Base-by-base conservation (phyloP, 2,888 invertebrate species). In the Diarsia rubi region DNA sequence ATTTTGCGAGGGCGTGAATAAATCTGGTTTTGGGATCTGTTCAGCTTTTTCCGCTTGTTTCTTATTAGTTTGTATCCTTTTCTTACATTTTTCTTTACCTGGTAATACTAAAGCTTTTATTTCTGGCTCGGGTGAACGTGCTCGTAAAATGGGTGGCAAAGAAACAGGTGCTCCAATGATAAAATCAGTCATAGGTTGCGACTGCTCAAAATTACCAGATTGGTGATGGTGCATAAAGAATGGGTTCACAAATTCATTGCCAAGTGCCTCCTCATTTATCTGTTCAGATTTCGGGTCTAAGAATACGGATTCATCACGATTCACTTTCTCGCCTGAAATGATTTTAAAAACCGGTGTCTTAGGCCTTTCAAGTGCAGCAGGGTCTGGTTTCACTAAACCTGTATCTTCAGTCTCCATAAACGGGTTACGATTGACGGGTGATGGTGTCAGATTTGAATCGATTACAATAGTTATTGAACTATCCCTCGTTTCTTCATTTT, bases 151-250 rank as follows among this genome's bases (percentile, higher is more conserved):
- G 11, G 95, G 95, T 37, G 96, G 95, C 24, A 96, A 90, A 54
- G 96, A 96, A 52, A 97, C 97, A n/a, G 97, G 96, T 62, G 96
- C 97, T 59, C 97, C 97, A 77, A 97, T 97, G 49, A 95, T 96
- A 84, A 97, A 97, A 85, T 96, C 95, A n/a, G 95, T 90, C 27
- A 92, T 86, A 0, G 92, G 93, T 54, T 31, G 37, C 6, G 88
- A 78, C 72, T 88, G 85, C 66, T 91, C 90, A 70, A 87, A 85
- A 64, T 89, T 65, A 54, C 76, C 85, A n/a, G 87, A 88, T 75
- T 90, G 91, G 62, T 92, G 90, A 79, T 93, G 92, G 82, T 93
- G 93, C 57, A 91, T 85, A 76, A 94, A 94, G 82, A 96, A 95
- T 27, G 95, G 96, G 86, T 96, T 96, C 49, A 93, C 85, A 78